A percentile compares a stretch with the other conserved stretches of the same genome.
Evolutionary conservation across 2,797 vertebrate genomes (phyloP).

Genomic region (Hippopotamyrus pictus): DNA sequence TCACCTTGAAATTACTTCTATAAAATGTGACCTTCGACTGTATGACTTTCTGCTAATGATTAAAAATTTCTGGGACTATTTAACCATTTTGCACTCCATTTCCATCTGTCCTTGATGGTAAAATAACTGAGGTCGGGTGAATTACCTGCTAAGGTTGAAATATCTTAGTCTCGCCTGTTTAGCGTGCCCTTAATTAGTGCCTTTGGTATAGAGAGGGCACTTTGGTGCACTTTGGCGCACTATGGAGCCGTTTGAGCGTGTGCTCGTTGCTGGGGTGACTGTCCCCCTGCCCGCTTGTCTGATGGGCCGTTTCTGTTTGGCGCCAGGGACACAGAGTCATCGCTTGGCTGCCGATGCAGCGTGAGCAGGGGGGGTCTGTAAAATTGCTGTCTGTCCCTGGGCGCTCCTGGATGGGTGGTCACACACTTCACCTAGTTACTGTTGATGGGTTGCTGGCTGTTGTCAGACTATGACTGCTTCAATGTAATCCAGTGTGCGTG

Average conservation of each 20-base stretch:
- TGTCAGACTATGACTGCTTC: not conserved
- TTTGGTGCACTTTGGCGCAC: not conserved
- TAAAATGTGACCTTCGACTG: not conserved
- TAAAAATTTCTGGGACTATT: not conserved
- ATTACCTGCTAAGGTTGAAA: not conserved
- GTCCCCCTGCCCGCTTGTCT: no score
- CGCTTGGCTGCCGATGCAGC: no score
- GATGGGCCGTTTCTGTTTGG: no score
- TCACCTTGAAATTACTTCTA: not conserved
- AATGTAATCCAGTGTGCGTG: not conserved
- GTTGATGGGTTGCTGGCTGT: not conserved
- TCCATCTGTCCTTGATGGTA: not conserved
- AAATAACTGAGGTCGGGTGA: not conserved
- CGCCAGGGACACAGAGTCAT: no score
- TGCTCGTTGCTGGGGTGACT: not conserved
- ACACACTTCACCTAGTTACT: not conserved
- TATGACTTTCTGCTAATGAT: not conserved
- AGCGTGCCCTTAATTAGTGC: not conserved
- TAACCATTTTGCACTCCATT: not conserved
- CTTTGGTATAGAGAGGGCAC: not conserved
- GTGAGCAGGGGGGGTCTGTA: no score
- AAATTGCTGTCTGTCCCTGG: no score
- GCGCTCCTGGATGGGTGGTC: not conserved
- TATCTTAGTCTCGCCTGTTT: not conserved
- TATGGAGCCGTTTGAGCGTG: not conserved